These are phyloP conservation scores for Amblyornis subalaris DNA, from an alignment of 2,113 vertebrate genomes.

Conservation along the genomic window DNA sequence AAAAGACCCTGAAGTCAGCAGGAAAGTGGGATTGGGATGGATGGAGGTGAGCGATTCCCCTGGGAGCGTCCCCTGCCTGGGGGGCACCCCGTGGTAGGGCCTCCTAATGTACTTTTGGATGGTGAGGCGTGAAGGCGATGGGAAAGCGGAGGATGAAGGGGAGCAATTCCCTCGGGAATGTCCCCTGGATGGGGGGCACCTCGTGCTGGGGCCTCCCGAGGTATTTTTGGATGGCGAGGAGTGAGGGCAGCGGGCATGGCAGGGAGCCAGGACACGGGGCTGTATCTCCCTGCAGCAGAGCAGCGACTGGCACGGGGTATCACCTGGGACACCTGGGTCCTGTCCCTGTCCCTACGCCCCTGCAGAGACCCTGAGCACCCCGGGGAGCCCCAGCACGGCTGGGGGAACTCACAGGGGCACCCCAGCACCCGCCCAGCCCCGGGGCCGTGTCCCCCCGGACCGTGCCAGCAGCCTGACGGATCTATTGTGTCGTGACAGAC, in stretches of 20 bases:
- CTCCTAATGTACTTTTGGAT: neutral
- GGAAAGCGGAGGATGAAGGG: neutral
- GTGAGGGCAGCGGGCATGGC: neutral
- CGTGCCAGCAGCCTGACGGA: neutral
- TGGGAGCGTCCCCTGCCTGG: accelerated
- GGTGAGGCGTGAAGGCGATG: neutral
- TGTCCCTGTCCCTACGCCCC: neutral
- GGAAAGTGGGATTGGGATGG: neutral
- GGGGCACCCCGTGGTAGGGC: neutral
- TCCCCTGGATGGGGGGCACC: neutral
- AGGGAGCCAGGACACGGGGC: neutral
- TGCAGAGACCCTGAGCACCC: neutral
- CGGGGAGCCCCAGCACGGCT: accelerated
- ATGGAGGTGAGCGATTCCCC: neutral
- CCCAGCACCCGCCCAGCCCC: neutral
- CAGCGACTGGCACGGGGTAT: neutral
- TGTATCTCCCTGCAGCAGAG: neutral
- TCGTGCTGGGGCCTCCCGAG: neutral
- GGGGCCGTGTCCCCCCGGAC: neutral
- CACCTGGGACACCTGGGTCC: neutral
- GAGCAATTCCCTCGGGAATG: accelerated
- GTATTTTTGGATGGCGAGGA: neutral
- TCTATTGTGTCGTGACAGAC: slow-evolving; percentile 66
- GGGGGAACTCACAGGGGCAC: neutral
- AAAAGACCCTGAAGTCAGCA: neutral